phyloP scores from a whole-genome alignment of 2,888 invertebrate species.

The Mycalesis mineus region DNA sequence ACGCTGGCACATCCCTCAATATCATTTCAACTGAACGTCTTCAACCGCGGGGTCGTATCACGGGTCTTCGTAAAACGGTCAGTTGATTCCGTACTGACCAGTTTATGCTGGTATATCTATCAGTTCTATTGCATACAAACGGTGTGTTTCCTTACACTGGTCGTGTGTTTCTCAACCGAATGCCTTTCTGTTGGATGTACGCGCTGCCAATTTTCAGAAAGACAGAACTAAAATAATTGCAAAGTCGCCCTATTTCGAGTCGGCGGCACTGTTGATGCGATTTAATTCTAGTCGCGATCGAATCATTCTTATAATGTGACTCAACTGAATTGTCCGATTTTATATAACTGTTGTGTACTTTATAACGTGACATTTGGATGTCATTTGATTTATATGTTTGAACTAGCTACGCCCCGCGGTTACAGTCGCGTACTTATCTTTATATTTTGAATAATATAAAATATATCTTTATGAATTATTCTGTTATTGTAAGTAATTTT shows the following conservation, averaged over 20 bases:
- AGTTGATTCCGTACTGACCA: conserved; percentile 45
- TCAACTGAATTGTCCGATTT: conserved; percentile 1
- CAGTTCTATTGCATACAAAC: conserved; percentile 23
- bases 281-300: conserved; percentile 69
- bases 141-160: conserved; percentile 39
- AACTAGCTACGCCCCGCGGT: too few species aligned
- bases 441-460: too few species aligned
- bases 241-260: conserved; percentile 76
- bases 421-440: too few species aligned
- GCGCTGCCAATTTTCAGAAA: conserved; percentile 78
- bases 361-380: too few species aligned
- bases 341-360: too few species aligned
- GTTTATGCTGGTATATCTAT: conserved; percentile 52
- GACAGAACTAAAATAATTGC: conserved; percentile 78
- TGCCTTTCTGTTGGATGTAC: conserved; percentile 72
- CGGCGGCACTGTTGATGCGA: conserved; percentile 63
- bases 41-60: conserved; percentile 41
- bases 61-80: background rate
- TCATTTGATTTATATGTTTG: too few species aligned
- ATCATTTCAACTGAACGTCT: background rate
- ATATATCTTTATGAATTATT: too few species aligned
- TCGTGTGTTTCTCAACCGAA: conserved; percentile 72
- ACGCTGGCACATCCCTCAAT: conserved; percentile 45
- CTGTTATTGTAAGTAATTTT: too few species aligned
- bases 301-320: conserved; percentile 31